Conservation (phyloP, 2,888 invertebrate genomes). For the Ormyrus thymus region DNA sequence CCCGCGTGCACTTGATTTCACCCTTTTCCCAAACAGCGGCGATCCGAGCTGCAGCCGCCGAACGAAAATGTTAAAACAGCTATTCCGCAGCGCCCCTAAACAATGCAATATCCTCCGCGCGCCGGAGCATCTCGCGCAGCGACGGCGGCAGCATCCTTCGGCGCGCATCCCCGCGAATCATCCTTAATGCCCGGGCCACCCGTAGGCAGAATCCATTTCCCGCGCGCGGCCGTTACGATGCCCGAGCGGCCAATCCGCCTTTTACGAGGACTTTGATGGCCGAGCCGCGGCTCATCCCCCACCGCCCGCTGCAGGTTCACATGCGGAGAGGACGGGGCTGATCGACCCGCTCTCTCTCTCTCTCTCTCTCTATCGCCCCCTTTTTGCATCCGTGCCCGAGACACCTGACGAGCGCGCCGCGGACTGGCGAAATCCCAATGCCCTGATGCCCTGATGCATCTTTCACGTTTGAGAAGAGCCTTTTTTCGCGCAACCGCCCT, state of each 20-base stretch:
- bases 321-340: too few relatives aligned
- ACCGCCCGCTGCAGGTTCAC: neutral
- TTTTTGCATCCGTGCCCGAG: too few relatives aligned
- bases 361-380: too few relatives aligned
- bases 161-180: slow-evolving; percentile 35
- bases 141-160: neutral
- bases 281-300: neutral
- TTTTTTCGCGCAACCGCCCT: neutral
- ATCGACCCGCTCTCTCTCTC: too few relatives aligned
- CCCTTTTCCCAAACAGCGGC: too few relatives aligned
- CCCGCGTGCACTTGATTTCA: too few relatives aligned
- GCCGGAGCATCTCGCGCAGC: too few relatives aligned
- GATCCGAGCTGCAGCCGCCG: too few relatives aligned
- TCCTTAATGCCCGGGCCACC: slow-evolving; percentile 27
- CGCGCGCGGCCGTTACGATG: slow-evolving; percentile 47
- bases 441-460: too few relatives aligned
- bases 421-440: neutral
- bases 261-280: slow-evolving; percentile 56
- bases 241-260: slow-evolving; percentile 59
- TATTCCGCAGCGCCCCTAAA: too few relatives aligned
- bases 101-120: too few relatives aligned
- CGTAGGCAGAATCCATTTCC: slow-evolving; percentile 38
- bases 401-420: neutral
- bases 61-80: too few relatives aligned
- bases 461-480: slow-evolving; percentile 5